phyloP scores from a whole-genome alignment of 37 sponge, comb jelly and placozoan genomes.

The Cladorhizidae sp. region DNA sequence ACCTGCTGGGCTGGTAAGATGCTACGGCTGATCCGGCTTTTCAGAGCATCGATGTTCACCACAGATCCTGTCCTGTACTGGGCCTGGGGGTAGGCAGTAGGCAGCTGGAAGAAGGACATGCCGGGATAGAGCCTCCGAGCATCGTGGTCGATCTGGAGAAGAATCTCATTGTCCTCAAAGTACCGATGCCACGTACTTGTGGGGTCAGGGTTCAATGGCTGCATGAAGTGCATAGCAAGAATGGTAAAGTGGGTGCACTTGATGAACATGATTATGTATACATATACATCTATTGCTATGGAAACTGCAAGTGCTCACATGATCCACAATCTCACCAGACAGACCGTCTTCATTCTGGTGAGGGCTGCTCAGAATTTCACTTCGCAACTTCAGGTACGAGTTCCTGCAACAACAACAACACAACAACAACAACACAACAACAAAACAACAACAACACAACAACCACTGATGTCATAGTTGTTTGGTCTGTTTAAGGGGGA shows the following conservation, averaged over 20 bases:
- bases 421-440: too few relatives aligned
- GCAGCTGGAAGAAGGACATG: conserved; percentile 92
- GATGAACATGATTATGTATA: too few relatives aligned
- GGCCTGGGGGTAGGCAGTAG: conserved; percentile 76
- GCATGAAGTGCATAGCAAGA: background rate
- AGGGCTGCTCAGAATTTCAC: conserved; percentile 71
- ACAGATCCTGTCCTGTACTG: conserved; percentile 44
- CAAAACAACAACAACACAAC: too few relatives aligned
- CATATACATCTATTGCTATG: background rate
- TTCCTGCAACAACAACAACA: conserved; percentile 32
- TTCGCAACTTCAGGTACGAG: conserved; percentile 58
- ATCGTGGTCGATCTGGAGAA: conserved; percentile 94
- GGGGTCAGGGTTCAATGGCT: conserved; percentile 90
- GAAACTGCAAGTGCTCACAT: conserved; percentile 47
- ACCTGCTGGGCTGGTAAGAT: conserved; percentile 63
- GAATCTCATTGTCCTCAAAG: conserved; percentile 90
- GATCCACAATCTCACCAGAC: conserved; percentile 51
- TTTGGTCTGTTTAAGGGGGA: too few relatives aligned
- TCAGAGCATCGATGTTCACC: conserved; percentile 43
- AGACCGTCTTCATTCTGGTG: conserved; percentile 36
- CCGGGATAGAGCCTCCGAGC: conserved; percentile 87
- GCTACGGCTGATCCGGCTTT: conserved; percentile 60
- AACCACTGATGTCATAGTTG: too few relatives aligned
- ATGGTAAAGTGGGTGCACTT: background rate
- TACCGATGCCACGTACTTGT: conserved; percentile 77